Evolutionary conservation across 23 tunicate species (phyloP).

Genomic region (Clavelina lepadiformis): DNA sequence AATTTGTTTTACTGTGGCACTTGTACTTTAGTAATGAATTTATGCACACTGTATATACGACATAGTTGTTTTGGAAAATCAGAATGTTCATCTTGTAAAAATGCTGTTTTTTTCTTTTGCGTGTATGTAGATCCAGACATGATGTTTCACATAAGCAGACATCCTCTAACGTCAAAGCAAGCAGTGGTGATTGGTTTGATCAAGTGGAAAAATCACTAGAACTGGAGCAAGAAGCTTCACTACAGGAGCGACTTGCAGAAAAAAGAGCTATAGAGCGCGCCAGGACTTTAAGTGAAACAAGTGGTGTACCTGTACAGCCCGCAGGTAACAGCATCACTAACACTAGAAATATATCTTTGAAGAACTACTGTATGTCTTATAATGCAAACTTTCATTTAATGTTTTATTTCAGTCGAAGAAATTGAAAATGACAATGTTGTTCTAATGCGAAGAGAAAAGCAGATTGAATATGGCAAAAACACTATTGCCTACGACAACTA

Average conservation of each 20-base stretch:
- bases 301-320: too few relatives aligned
- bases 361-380: too few relatives aligned
- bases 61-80: too few relatives aligned
- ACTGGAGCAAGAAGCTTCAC: slow-evolving; percentile 14
- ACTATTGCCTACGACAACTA: slow-evolving; percentile 85
- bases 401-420: slow-evolving; percentile 11
- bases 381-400: too few relatives aligned
- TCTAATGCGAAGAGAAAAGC: slow-evolving; percentile 73
- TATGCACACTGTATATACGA: too few relatives aligned
- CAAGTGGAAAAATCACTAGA: slow-evolving; percentile 49
- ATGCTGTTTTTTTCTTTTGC: not conserved
- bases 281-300: too few relatives aligned
- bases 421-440: slow-evolving; percentile 55
- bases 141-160: not conserved
- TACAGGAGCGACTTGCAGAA: not conserved
- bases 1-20: too few relatives aligned
- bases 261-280: slow-evolving; percentile 1
- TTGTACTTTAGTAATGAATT: too few relatives aligned
- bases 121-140: not conserved
- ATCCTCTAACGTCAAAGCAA: slow-evolving; percentile 17
- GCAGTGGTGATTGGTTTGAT: slow-evolving; percentile 53
- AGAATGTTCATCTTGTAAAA: too few relatives aligned
- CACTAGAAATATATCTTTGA: too few relatives aligned
- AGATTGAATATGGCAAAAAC: slow-evolving; percentile 88
- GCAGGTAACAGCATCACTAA: too few relatives aligned